Conservation (phyloP, 2,113 vertebrate genomes). For the Heptranchias perlo region DNA sequence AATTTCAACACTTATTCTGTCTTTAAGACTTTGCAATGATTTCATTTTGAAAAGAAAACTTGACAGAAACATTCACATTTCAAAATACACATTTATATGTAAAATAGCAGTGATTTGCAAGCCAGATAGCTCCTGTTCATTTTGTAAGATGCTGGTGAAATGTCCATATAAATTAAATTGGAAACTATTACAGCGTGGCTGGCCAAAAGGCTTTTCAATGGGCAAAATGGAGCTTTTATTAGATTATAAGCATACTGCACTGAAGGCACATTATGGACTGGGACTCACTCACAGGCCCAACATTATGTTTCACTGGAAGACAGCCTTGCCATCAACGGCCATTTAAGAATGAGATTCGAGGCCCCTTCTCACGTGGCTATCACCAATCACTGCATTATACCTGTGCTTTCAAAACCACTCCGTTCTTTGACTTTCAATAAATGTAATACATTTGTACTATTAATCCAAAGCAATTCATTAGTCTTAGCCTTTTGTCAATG, state of each 20-base stretch:
- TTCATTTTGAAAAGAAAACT: neutral
- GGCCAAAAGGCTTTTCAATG: neutral
- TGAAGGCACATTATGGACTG: neutral
- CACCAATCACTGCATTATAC: neutral
- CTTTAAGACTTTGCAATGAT: neutral
- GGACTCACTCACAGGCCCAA: neutral
- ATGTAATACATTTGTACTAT: neutral
- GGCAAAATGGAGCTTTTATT: neutral
- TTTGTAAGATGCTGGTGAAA: neutral
- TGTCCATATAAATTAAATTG: neutral
- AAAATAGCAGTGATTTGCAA: neutral
- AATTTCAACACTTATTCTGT: too few species aligned
- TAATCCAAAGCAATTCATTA: neutral
- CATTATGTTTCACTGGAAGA: neutral
- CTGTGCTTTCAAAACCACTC: neutral
- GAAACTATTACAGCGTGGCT: neutral
- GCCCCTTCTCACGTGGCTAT: neutral
- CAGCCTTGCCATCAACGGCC: neutral
- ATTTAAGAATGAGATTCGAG: neutral
- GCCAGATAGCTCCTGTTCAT: neutral
- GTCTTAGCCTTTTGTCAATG: neutral
- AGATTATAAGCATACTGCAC: neutral
- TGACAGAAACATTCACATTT: neutral
- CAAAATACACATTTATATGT: neutral
- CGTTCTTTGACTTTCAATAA: neutral